Evolutionary conservation across 2,888 invertebrate species (phyloP).

Genomic region (Odontomyia ornata): DNA sequence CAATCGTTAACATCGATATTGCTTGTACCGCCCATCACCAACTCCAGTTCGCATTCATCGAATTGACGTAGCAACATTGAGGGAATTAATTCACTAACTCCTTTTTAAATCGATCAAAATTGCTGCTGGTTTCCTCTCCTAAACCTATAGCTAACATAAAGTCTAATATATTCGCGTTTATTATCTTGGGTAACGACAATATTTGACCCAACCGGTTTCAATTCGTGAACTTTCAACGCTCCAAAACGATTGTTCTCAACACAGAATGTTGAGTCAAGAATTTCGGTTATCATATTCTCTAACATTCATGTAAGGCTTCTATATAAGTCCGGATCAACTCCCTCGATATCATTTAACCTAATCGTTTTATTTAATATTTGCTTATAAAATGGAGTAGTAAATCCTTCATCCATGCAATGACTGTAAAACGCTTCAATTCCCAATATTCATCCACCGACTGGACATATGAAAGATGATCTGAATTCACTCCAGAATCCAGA

Average conservation of each 20-base stretch:
- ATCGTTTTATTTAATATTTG: slow-evolving; percentile 93
- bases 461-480: slow-evolving; percentile 95
- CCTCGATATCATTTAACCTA: slow-evolving; percentile 90
- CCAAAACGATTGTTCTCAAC: too few relatives aligned
- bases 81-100: slow-evolving; percentile 87
- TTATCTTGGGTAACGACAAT: slow-evolving; percentile 91
- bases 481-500: slow-evolving; percentile 85
- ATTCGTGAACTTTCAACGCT: slow-evolving; percentile 89
- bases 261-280: slow-evolving; percentile 93
- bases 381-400: slow-evolving; percentile 97
- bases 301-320: too few relatives aligned
- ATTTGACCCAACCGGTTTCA: slow-evolving; percentile 87
- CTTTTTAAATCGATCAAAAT: slow-evolving; percentile 90
- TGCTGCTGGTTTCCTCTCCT: slow-evolving; percentile 97
- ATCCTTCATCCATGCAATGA: too few relatives aligned
- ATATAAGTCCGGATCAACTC: too few relatives aligned
- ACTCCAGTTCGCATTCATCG: too few relatives aligned
- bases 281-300: slow-evolving; percentile 83
- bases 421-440: slow-evolving; percentile 98
- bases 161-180: slow-evolving; percentile 87
- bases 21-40: too few relatives aligned
- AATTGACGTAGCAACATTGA: slow-evolving; percentile 82
- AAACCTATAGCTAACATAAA: slow-evolving; percentile 96
- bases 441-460: slow-evolving; percentile 94
- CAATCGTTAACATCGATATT: too few relatives aligned